phyloP scores from a whole-genome alignment of 2,888 invertebrate genomes.

The Caenorhabditis sulstoni region DNA sequence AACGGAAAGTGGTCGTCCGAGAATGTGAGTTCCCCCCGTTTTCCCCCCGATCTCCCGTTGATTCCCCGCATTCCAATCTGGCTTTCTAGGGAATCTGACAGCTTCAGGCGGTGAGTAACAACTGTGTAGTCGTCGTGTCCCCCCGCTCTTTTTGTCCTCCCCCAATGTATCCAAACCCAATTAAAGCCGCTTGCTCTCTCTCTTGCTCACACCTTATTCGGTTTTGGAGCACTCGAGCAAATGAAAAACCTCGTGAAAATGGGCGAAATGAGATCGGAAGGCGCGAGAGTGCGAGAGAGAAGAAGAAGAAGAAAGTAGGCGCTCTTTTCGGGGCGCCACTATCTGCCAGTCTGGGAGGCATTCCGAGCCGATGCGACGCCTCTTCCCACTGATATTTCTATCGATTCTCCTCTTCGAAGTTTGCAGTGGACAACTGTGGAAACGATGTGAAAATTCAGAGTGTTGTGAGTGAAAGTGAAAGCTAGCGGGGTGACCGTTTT shows the following conservation, averaged over 20 bases:
- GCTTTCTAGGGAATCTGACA: conserved; percentile 34
- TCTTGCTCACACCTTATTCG: conserved; percentile 8
- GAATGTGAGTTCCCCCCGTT: conserved; percentile 43
- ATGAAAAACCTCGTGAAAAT: conserved; percentile 34
- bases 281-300: conserved; percentile 17
- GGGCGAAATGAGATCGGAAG: conserved; percentile 11
- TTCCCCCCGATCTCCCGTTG: not conserved
- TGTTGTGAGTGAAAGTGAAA: conserved; percentile 13
- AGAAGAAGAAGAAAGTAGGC: conserved; percentile 8
- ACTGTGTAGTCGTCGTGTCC: conserved; percentile 21
- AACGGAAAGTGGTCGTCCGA: conserved; percentile 18
- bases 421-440: conserved; percentile 22
- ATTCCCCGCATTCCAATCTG: not conserved
- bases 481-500: not conserved
- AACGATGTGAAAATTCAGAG: conserved; percentile 5
- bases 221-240: conserved; percentile 40
- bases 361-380: conserved; percentile 22
- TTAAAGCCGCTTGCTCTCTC: conserved; percentile 9
- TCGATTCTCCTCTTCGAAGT: conserved; percentile 16
- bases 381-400: conserved; percentile 12
- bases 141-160: not conserved
- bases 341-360: conserved; percentile 31
- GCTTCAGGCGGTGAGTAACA: conserved; percentile 33
- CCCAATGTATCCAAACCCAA: conserved; percentile 19
- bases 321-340: not conserved